These are phyloP conservation scores for Pterophyllum scalare DNA, from an alignment of 2,113 vertebrate genomes.

Conservation along the genomic window DNA sequence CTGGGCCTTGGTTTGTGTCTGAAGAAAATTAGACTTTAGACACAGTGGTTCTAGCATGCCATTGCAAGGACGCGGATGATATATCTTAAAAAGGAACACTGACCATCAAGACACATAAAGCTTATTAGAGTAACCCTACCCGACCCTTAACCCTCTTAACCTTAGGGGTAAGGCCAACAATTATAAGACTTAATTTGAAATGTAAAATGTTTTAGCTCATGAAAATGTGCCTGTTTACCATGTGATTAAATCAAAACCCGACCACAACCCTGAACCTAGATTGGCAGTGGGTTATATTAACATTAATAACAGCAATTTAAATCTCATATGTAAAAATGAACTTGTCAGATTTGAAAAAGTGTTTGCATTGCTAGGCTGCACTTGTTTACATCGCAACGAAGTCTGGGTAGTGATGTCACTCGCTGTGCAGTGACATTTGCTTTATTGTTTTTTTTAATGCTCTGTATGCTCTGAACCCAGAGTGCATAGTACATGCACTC, in stretches of 20 bases:
- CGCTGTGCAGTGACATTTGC: not conserved
- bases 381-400: not conserved
- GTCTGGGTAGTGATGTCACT: not conserved
- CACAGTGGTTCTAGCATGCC: too few species aligned
- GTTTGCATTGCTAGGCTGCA: not conserved
- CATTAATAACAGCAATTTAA: not conserved
- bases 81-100: not conserved
- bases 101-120: not conserved
- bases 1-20: conserved; percentile 6
- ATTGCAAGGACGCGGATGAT: too few species aligned
- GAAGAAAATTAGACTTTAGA: not conserved
- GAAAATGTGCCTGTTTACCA: not conserved
- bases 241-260: not conserved
- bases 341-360: not conserved
- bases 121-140: not conserved
- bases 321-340: not conserved
- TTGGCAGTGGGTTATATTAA: too few species aligned
- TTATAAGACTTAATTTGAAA: not conserved
- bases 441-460: not conserved
- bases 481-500: not conserved
- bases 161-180: not conserved
- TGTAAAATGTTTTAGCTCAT: not conserved
- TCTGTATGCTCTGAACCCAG: not conserved
- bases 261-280: not conserved
- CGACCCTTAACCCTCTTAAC: not conserved